Percentiles rank a stretch among this genome's conserved stretches.
These are phyloP conservation scores for Terebella lapidaria DNA, from an alignment of 2,888 invertebrate genomes.

Conservation along the genomic window DNA sequence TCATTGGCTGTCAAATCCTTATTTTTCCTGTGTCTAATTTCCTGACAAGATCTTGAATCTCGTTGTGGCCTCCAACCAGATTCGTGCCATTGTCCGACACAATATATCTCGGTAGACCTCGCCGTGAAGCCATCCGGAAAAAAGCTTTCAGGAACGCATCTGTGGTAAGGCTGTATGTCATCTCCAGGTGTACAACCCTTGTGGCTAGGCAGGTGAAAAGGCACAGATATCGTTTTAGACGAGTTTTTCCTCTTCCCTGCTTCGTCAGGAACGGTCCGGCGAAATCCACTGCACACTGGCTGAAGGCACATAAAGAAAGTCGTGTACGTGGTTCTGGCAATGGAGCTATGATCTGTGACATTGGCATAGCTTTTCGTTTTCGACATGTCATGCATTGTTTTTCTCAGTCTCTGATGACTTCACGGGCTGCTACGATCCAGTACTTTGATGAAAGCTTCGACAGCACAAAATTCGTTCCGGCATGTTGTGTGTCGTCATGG, in stretches of 20 bases:
- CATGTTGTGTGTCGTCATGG: not conserved
- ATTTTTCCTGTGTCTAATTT: not conserved
- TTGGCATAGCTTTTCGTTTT: constrained; percentile 9
- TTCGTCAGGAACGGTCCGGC: constrained; percentile 24
- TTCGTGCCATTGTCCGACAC: constrained; percentile 6
- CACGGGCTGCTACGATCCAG: constrained; percentile 6
- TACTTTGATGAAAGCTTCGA: not conserved
- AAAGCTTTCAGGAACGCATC: constrained; percentile 5
- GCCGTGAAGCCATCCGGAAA: not conserved
- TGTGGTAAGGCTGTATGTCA: not conserved
- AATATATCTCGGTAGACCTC: constrained; percentile 1
- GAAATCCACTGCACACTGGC: constrained; percentile 20
- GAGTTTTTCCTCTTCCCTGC: not conserved
- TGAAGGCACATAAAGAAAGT: no score
- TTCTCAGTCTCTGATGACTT: constrained; percentile 15
- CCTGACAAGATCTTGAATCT: not conserved
- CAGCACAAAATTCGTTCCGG: not conserved
- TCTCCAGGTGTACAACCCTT: not conserved
- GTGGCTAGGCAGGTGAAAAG: constrained; percentile 3
- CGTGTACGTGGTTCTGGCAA: constrained; percentile 2
- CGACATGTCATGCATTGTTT: constrained; percentile 7
- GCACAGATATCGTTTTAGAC: not conserved
- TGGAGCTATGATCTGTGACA: no score
- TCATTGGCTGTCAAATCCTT: not conserved
- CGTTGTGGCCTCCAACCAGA: constrained; percentile 3